A percentile compares a stretch with the other conserved stretches of the same genome.
phyloP scores from a whole-genome alignment of 2,888 invertebrate genomes.

The Scelioninae gen. 2 region DNA sequence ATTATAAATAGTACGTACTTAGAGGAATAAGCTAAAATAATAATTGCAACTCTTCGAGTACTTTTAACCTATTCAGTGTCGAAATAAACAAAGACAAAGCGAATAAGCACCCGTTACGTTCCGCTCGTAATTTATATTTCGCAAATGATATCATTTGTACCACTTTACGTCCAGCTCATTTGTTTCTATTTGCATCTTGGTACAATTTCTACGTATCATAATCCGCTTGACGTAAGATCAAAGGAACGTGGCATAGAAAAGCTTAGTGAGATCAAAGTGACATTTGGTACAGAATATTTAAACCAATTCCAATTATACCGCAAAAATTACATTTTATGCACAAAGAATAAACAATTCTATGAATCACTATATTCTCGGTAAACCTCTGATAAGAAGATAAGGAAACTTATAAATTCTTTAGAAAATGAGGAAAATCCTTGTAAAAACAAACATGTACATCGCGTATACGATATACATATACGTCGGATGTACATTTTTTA shows the following conservation, averaged over 20 bases:
- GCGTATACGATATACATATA: too few species aligned
- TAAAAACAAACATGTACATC: too few species aligned
- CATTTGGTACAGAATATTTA: constrained; percentile 17
- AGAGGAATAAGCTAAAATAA: too few species aligned
- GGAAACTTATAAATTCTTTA: too few species aligned
- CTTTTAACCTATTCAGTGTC: too few species aligned
- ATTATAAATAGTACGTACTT: too few species aligned
- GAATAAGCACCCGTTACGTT: constrained; percentile 11
- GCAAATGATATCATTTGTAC: constrained; percentile 37
- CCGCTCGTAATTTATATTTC: constrained; percentile 6
- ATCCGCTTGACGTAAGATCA: constrained; percentile 49
- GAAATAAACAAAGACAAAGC: neutral
- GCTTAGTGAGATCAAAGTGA: constrained; percentile 38
- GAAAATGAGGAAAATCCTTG: too few species aligned
- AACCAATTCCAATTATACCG: constrained; percentile 16
- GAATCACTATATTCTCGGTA: too few species aligned
- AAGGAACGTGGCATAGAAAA: constrained; percentile 31
- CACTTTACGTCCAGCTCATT: constrained; percentile 31
- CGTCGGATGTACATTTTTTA: too few species aligned
- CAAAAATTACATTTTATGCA: constrained; percentile 7
- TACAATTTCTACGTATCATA: constrained; percentile 40
- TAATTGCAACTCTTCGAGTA: too few species aligned
- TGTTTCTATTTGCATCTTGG: constrained; percentile 45
- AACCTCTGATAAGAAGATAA: too few species aligned
- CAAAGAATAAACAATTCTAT: too few species aligned